A percentile compares a stretch with the other conserved stretches of the same genome.
Conservation (phyloP, 2,113 vertebrate species). For the Nothocercus julius region DNA sequence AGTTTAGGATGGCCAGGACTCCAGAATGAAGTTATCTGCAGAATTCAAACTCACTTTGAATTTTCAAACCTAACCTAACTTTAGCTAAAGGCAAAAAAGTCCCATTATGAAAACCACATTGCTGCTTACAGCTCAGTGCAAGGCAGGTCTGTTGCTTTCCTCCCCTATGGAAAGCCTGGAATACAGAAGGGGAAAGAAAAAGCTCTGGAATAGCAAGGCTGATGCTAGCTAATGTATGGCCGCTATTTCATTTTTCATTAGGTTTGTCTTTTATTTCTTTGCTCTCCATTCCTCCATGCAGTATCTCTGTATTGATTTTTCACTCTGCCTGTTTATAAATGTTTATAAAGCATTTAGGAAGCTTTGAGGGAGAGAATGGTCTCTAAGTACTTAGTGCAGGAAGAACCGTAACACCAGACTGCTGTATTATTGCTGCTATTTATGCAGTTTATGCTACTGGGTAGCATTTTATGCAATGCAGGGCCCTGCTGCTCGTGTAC, state of each 20-base stretch:
- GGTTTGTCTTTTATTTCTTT: neutral
- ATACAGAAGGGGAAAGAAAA: neutral
- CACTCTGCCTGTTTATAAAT: conserved; percentile 61
- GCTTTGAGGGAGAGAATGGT: neutral
- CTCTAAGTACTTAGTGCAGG: conserved; percentile 26
- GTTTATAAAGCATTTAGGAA: conserved; percentile 62
- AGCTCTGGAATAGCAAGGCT: neutral
- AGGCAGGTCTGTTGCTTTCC: neutral
- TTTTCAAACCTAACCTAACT: neutral
- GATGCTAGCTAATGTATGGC: neutral
- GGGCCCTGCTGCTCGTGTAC: neutral
- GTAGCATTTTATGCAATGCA: neutral
- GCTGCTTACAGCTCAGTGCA: neutral
- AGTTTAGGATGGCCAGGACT: neutral
- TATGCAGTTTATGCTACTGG: neutral
- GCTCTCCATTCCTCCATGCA: neutral
- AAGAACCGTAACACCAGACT: neutral
- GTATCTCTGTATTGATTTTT: conserved; percentile 59
- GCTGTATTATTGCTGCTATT: neutral
- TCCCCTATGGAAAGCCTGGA: neutral
- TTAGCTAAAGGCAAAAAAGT: neutral
- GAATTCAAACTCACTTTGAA: neutral
- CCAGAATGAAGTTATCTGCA: neutral
- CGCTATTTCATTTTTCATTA: conserved; percentile 28
- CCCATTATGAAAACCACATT: neutral